Percentiles rank a stretch among this genome's conserved stretches.
These are phyloP conservation scores for Botia almorhae DNA, from an alignment of 2,797 vertebrate genomes.

Conservation along the genomic window DNA sequence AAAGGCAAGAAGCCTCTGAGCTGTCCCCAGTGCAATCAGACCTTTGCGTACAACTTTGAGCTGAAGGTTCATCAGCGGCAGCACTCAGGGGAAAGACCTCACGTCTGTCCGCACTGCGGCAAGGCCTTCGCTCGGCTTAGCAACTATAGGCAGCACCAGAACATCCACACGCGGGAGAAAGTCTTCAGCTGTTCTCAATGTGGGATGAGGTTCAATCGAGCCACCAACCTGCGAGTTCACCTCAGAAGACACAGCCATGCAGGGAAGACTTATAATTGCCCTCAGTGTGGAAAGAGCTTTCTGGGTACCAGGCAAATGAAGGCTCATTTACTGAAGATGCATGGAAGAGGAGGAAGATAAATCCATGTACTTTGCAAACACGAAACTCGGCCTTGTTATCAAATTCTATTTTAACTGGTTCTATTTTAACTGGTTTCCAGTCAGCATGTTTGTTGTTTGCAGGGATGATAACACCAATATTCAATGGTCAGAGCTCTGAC, in stretches of 20 bases:
- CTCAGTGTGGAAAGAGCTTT: slow-evolving; percentile 58
- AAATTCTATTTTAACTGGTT: not conserved
- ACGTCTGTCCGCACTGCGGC: slow-evolving; percentile 58
- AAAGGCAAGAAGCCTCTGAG: slow-evolving; percentile 54
- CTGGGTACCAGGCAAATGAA: slow-evolving; percentile 58
- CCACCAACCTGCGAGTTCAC: slow-evolving; percentile 61
- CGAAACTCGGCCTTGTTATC: not conserved
- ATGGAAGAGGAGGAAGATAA: slow-evolving; percentile 53
- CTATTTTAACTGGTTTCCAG: not conserved
- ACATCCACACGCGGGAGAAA: slow-evolving; percentile 62
- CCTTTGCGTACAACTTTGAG: slow-evolving; percentile 55
- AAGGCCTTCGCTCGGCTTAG: slow-evolving; percentile 61
- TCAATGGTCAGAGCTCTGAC: not conserved
- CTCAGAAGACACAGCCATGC: slow-evolving; percentile 60
- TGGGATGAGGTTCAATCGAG: slow-evolving; percentile 63
- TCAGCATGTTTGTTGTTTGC: not conserved
- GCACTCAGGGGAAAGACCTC: slow-evolving; percentile 60
- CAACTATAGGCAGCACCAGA: slow-evolving; percentile 63
- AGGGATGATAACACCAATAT: not conserved
- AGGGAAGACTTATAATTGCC: slow-evolving; percentile 54
- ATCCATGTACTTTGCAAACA: not conserved
- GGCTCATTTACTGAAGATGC: slow-evolving; percentile 56
- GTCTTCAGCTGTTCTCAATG: slow-evolving; percentile 61
- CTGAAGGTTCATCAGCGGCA: slow-evolving; percentile 58
- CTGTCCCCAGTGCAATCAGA: slow-evolving; percentile 54